Evolutionary conservation across 2,888 invertebrate species (phyloP).

Genomic region (Zele albiditarsus): DNA sequence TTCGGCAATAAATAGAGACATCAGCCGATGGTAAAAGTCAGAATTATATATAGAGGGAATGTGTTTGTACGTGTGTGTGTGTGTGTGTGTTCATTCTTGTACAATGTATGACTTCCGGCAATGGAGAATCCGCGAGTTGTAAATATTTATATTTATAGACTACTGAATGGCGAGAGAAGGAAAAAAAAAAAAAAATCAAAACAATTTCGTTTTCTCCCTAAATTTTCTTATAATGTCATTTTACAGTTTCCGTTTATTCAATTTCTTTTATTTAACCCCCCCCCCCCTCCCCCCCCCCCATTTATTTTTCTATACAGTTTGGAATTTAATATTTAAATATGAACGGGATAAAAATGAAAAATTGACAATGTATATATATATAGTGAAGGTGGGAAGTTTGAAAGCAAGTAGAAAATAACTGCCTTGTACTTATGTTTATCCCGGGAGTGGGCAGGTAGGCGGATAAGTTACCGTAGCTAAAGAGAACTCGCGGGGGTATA

Average conservation of each 20-base stretch:
- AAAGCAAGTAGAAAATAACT: constrained; percentile 2
- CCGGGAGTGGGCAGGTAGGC: constrained; percentile 40
- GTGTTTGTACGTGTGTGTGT: neutral
- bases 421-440: constrained; percentile 1
- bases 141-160: constrained; percentile 13
- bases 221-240: constrained; percentile 1
- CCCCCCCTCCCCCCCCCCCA: no score
- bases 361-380: neutral
- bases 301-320: neutral
- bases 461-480: constrained; percentile 44
- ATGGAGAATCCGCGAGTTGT: neutral
- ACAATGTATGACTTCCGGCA: constrained; percentile 9
- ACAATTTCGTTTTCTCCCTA: neutral
- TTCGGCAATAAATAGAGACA: neutral
- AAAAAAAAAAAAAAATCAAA: neutral
- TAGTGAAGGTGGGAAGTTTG: neutral
- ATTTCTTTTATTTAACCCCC: neutral
- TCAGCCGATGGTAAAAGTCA: neutral
- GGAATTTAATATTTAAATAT: neutral
- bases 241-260: neutral
- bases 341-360: neutral
- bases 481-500: constrained; percentile 17
- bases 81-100: neutral
- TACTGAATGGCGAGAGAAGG: neutral
- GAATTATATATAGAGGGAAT: neutral